Evolutionary conservation across 30 jellyfish, hydroid and myxozoan genomes (phyloP), one percentile per base, ranked within the genome.

Genomic region (Haliclystus octoradiatus): DNA sequence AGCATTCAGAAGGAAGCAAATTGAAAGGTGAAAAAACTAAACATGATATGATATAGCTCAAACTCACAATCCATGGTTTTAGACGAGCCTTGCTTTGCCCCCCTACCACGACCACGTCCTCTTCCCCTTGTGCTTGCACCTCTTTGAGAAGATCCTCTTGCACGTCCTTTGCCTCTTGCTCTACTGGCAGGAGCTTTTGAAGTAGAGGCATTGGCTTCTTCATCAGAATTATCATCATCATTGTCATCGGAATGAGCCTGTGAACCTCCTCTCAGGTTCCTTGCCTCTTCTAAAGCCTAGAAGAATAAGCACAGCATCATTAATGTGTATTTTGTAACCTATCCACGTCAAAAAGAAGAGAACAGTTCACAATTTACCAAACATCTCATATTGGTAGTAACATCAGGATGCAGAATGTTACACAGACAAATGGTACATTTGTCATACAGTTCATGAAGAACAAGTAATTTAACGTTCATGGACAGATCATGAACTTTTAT

Each of bases 61-160:
- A 29, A 73, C 94, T 68, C 51, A 82, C 94, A 73, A 31, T 82
- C 94, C 26, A 76, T 73, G 24, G 68, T 1, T 1, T 46, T 75
- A 0, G 88, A 34, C 33, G 72, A 70, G 35, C 63, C 73, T 24
- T 53, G 34, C 3, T 78, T 69, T 2, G 61, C 79, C 52, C 83
- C 83, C 23, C 77, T 46, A 19, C 81, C 49, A 30, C 79, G 32
- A 40, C 34, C 81, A 64, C 50, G 82, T 49, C 30, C 83, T 34
- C 76, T 30, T 65, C 63, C 31, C 31, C 79, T 72, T 3, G 72
- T 7, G 13, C 75, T 29, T 35, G 47, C 49, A 26, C 66, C 12
- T 23, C 65, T 3, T 50, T 34, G 23, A n/a, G 82, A 50, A 15
- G 62, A 2, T 2, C 29, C 49, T 1, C 33, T 30, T 31, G 50